phyloP scores from a whole-genome alignment of 92 coral and sea anemone genomes.

The Montipora capitata region DNA sequence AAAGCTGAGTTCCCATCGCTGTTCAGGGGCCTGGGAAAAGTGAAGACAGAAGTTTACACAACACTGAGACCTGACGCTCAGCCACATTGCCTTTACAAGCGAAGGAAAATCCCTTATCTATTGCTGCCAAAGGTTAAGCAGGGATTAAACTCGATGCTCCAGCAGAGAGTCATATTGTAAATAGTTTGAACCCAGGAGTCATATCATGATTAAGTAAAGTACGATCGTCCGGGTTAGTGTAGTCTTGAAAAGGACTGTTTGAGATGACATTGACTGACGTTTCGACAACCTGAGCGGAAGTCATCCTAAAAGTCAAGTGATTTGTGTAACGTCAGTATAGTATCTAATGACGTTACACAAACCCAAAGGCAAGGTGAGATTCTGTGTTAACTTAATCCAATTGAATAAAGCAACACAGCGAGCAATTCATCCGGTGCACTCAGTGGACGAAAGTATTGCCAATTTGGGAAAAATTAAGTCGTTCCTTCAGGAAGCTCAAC shows the following conservation, averaged over 20 bases:
- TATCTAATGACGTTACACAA: not conserved
- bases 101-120: constrained; percentile 43
- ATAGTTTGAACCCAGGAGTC: no score
- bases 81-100: constrained; percentile 43
- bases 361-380: not conserved
- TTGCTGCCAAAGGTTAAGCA: constrained; percentile 57
- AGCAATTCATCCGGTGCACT: not conserved
- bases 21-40: no score
- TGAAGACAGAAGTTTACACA: no score
- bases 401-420: not conserved
- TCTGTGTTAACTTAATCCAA: not conserved
- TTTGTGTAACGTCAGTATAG: no score
- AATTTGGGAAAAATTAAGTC: not conserved
- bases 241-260: no score
- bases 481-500: not conserved
- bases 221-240: no score
- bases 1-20: no score
- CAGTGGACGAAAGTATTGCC: not conserved
- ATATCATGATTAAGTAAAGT: no score
- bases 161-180: not conserved
- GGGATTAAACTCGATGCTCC: constrained; percentile 59
- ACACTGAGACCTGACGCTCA: constrained; percentile 44
- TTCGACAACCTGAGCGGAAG: no score
- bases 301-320: no score
- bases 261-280: no score